Evolutionary conservation across 2,113 vertebrate genomes (phyloP).

Genomic region (Cromileptes altivelis): DNA sequence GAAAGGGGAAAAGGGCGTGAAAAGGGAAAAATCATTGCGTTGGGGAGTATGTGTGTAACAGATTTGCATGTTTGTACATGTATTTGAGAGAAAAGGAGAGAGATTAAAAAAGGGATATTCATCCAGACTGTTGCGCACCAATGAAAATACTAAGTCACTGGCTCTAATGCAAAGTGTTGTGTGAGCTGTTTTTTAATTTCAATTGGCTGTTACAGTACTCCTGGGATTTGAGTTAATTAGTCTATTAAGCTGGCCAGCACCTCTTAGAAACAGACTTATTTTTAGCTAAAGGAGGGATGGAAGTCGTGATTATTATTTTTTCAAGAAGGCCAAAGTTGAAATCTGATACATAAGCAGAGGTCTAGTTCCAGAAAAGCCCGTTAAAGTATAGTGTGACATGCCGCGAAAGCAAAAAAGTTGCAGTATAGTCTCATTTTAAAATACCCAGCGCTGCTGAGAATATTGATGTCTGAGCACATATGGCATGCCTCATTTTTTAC

Average conservation of each 20-base stretch:
- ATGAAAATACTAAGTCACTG: slow-evolving; percentile 43
- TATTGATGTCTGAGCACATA: neutral
- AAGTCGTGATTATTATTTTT: slow-evolving; percentile 31
- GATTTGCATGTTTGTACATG: slow-evolving; percentile 64
- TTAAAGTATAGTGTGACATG: slow-evolving; percentile 5
- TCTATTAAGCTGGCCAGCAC: slow-evolving; percentile 64
- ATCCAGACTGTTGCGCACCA: slow-evolving; percentile 26
- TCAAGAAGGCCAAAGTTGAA: slow-evolving; percentile 26
- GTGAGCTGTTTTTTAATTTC: slow-evolving; percentile 62
- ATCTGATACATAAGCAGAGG: slow-evolving; percentile 11
- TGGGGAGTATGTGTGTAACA: slow-evolving; percentile 44
- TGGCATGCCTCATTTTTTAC: too few species aligned
- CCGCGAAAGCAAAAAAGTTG: neutral
- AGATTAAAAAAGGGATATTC: slow-evolving; percentile 36
- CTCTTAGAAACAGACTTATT: slow-evolving; percentile 59
- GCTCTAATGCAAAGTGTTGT: slow-evolving; percentile 59
- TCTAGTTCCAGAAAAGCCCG: neutral
- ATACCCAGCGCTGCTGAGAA: neutral
- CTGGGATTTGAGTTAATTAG: slow-evolving; percentile 76
- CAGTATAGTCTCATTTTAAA: neutral
- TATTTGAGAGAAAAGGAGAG: slow-evolving; percentile 24
- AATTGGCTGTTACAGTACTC: slow-evolving; percentile 61
- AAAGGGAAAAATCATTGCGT: slow-evolving; percentile 66
- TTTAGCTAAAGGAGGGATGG: slow-evolving; percentile 56
- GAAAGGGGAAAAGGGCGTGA: slow-evolving; percentile 64